Base-by-base conservation (phyloP, 2,113 vertebrate species). In the Dipodomys stephensi region DNA sequence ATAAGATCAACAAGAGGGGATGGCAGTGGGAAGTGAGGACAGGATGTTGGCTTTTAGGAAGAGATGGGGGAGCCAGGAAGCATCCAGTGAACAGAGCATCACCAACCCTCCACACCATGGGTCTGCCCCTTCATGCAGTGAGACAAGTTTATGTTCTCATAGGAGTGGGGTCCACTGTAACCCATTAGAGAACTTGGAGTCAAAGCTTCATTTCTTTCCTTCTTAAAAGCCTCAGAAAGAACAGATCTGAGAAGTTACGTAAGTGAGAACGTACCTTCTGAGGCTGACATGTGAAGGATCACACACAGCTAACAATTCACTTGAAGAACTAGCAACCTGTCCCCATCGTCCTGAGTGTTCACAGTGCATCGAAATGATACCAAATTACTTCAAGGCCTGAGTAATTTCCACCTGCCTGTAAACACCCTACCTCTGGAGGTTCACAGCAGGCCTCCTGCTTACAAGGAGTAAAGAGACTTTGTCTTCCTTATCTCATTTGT, bases 401-500 rank as follows among this genome's bases (percentile, higher is more conserved):
- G 53, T 35, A 53, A 44, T 57, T 72, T 64, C 67, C 62, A 68
- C 89, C 71, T 87, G 72, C 81, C 11, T 35, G 28, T 44, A n/a
- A 83, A 85, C 74, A 69, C 2, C 53, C 0, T 6, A 35, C 57
- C 44, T 80, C 68, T 25, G 25, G 77, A 68, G 73, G 72, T 67
- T 76, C 84, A 53, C 39, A 69, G 89, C 27, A 49, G 11, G 79
- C 35, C 74, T 88, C 74, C 49, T 46, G 2, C 23, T 35, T 88
- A 65, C 67, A n/a, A 44, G 35, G 19, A 92, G 69, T 11, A 57
- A 79, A 80, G 32, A 88, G 49, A 46, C 28, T 85, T 19, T 73
- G 73, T 80, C 69, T 23, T 78, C 71, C 28, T 71, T 91, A 83
- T 67, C 83, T 92, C 79, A 71, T 92, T 46, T 73, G 11, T 57